phyloP scores from a whole-genome alignment of 2,797 vertebrate genomes.

The Bufotes viridis region DNA sequence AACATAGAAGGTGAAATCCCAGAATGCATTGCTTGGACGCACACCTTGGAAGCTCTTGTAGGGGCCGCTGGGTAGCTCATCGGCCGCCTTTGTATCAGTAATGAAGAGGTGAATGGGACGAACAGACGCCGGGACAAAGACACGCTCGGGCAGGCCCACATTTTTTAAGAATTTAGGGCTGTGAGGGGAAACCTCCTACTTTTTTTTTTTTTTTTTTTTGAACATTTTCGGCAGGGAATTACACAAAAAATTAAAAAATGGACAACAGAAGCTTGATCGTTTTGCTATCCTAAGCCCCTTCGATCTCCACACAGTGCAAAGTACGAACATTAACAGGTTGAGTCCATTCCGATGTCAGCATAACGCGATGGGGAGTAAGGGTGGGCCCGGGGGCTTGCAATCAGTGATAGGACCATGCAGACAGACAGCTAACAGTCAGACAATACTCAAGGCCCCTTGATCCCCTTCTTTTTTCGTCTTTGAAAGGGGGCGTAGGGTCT shows the following conservation, averaged over 20 bases:
- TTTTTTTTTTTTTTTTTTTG: conserved; percentile 7
- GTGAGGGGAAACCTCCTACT: neutral
- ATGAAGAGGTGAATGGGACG: conserved; percentile 47
- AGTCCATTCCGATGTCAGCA: conserved; percentile 53
- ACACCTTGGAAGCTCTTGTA: conserved; percentile 60
- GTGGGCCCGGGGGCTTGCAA: conserved; percentile 54
- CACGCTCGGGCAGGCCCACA: conserved; percentile 35
- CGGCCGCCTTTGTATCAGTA: conserved; percentile 42
- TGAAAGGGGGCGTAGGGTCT: conserved; percentile 48
- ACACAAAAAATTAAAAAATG: neutral
- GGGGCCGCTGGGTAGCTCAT: conserved; percentile 2
- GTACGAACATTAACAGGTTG: conserved; percentile 52
- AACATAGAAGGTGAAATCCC: conserved; percentile 47
- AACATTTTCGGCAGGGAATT: conserved; percentile 1
- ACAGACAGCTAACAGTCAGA: conserved; percentile 63
- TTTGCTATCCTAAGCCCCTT: conserved; percentile 42
- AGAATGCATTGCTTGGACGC: conserved; percentile 58
- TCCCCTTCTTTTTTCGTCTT: conserved; percentile 37
- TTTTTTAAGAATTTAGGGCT: neutral
- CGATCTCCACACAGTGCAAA: conserved; percentile 38
- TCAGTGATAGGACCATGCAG: conserved; percentile 64
- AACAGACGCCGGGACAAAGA: conserved; percentile 54
- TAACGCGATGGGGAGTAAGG: conserved; percentile 45
- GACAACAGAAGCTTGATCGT: conserved; percentile 48
- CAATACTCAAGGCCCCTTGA: conserved; percentile 57